Evolutionary conservation across 2,113 vertebrate species (phyloP).

Genomic region (Tyto alba): DNA sequence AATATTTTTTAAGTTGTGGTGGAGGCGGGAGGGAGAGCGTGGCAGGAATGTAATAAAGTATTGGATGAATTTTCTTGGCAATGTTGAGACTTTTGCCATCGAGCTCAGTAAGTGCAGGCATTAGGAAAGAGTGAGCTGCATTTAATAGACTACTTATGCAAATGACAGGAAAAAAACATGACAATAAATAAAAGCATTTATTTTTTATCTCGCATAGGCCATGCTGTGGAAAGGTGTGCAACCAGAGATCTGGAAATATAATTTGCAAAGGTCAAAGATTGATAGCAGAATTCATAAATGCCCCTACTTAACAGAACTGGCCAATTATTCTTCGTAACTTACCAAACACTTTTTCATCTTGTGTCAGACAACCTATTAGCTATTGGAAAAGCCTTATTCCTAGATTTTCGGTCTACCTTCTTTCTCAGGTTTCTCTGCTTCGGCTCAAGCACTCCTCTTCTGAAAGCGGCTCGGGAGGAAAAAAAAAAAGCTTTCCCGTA

Average conservation of each 20-base stretch:
- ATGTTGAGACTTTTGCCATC: background rate
- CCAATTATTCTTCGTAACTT: background rate
- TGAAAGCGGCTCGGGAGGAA: background rate
- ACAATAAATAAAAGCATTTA: slow-evolving; percentile 6
- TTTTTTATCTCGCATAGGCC: background rate
- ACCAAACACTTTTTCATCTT: background rate
- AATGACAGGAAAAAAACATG: background rate
- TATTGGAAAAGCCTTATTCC: background rate
- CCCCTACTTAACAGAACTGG: background rate
- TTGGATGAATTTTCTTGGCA: background rate
- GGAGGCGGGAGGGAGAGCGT: background rate
- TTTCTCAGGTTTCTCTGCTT: background rate
- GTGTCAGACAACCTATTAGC: background rate
- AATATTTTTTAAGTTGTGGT: rapidly evolving
- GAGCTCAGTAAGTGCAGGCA: background rate
- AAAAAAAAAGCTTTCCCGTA: background rate
- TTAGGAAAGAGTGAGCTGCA: background rate
- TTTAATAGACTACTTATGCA: background rate
- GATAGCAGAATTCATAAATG: slow-evolving; percentile 6
- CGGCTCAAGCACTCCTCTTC: background rate
- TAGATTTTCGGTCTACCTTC: no score
- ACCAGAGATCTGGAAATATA: background rate
- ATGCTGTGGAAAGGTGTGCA: background rate
- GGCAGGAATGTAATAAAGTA: rapidly evolving
- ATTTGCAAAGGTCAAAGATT: slow-evolving; percentile 37